Base-by-base conservation (phyloP, 2,888 invertebrate species). In the Scaptomyza parva region DNA sequence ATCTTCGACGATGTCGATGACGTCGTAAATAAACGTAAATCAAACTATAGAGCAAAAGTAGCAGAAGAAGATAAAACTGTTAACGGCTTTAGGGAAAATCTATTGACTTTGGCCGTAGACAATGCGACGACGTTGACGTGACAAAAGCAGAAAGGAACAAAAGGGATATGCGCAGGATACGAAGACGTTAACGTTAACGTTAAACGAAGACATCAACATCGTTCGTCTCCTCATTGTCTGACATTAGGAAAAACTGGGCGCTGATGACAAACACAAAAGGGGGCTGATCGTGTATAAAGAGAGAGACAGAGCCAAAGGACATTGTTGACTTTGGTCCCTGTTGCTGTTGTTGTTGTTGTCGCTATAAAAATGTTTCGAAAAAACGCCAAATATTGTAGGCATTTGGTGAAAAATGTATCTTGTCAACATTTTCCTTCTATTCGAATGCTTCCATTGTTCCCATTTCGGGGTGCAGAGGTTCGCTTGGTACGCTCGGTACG, bases 281-380 rank as follows among this genome's bases (percentile, higher is more conserved):
- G 84, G 88, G 88, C 88, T 88, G 88, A 88, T 88, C 89, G 79
- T 88, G 89, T 88, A 79, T 48, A 61, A 60, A 64, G 28, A 70
- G 60, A n/a, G n/a, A n/a, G n/a, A n/a, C n/a, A n/a, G n/a, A n/a
- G 72, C 65, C 48, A 45, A 63, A 74, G 70, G 66, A 72, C 77
- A 72, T 64, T 76, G 77, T 76, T 76, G 75, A 76, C 75, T 76
- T 65, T 76, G 45, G 26, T 28, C 40, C 20, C 17, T 41, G 35
- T 22, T n/a, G n/a, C n/a, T n/a, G 41, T 22, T 61, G 40, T 24
- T 66, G 55, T 35, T 77, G 65, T 53, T 64, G 75, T 52, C 76
- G 65, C 79, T 77, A 77, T 70, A 77, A 74, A 75, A 75, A n/a
- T n/a, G n/a, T 70, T 67, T 68, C 66, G 51, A 78, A 79, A 79